phyloP scores from a whole-genome alignment of 2,113 vertebrate genomes.

The Lophius piscatorius region DNA sequence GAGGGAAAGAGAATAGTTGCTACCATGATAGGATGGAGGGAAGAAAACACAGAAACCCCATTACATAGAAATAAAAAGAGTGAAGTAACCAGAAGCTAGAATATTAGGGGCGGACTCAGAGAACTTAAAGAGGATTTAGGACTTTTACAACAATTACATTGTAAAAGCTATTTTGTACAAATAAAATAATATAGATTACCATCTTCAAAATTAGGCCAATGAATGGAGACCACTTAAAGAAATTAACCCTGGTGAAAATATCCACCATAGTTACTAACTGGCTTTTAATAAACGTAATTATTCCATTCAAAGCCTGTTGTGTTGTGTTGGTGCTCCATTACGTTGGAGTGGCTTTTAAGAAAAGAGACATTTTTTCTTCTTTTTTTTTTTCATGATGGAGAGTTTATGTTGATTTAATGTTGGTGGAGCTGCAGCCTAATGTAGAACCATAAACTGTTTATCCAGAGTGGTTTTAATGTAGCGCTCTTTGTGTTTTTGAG shows the following conservation, averaged over 20 bases:
- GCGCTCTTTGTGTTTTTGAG: conserved; percentile 17
- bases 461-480: conserved; percentile 28
- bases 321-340: conserved; percentile 20
- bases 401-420: conserved; percentile 45
- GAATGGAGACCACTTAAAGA: conserved; percentile 20
- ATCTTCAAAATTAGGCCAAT: conserved; percentile 47
- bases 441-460: conserved; percentile 45
- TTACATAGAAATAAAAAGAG: conserved; percentile 2
- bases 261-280: conserved; percentile 28
- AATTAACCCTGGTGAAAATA: conserved; percentile 20
- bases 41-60: conserved; percentile 13
- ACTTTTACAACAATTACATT: conserved; percentile 16
- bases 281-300: conserved; percentile 32
- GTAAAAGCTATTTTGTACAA: no score
- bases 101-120: conserved; percentile 5
- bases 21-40: neutral
- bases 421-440: conserved; percentile 42
- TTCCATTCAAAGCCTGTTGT: conserved; percentile 24
- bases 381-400: conserved; percentile 18
- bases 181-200: conserved; percentile 38
- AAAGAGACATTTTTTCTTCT: neutral
- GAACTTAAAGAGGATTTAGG: conserved; percentile 34
- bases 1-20: neutral
- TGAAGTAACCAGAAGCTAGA: conserved; percentile 10
- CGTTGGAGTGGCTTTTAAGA: conserved; percentile 42